These are phyloP conservation scores for Dynastes tityus DNA, from an alignment of 2,888 invertebrate genomes.

Conservation along the genomic window DNA sequence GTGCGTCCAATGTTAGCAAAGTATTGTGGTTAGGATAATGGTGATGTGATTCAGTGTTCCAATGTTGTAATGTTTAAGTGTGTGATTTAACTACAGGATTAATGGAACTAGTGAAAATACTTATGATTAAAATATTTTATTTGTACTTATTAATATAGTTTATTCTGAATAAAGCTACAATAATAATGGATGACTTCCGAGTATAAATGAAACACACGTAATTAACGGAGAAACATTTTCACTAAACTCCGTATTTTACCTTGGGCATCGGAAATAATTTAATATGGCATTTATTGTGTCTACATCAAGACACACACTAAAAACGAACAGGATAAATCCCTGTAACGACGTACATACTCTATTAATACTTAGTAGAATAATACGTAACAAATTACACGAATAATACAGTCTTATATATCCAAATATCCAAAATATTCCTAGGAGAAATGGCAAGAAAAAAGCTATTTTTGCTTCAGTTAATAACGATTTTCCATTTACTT, in stretches of 20 bases:
- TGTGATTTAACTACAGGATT: too few relatives aligned
- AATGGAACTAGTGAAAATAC: too few relatives aligned
- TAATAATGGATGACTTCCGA: too few relatives aligned
- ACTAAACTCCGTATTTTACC: not conserved
- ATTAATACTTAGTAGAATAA: not conserved
- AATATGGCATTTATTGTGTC: not conserved
- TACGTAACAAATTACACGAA: not conserved
- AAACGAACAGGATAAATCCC: not conserved
- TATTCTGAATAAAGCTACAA: too few relatives aligned
- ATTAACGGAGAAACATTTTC: too few relatives aligned
- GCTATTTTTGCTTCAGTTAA: conserved; percentile 22
- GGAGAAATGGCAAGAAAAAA: conserved; percentile 5
- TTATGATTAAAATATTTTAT: too few relatives aligned
- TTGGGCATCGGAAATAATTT: not conserved
- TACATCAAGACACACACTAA: not conserved
- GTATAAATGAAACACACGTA: too few relatives aligned
- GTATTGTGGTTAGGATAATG: too few relatives aligned
- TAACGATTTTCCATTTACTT: not conserved
- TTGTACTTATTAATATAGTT: too few relatives aligned
- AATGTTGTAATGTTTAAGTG: too few relatives aligned
- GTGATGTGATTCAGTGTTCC: too few relatives aligned
- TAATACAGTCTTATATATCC: not conserved
- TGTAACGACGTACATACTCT: not conserved
- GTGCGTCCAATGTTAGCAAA: too few relatives aligned
- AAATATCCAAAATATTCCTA: conserved; percentile 6